phyloP scores from a whole-genome alignment of 2,797 vertebrate genomes.

The Xerus rutilus region DNA sequence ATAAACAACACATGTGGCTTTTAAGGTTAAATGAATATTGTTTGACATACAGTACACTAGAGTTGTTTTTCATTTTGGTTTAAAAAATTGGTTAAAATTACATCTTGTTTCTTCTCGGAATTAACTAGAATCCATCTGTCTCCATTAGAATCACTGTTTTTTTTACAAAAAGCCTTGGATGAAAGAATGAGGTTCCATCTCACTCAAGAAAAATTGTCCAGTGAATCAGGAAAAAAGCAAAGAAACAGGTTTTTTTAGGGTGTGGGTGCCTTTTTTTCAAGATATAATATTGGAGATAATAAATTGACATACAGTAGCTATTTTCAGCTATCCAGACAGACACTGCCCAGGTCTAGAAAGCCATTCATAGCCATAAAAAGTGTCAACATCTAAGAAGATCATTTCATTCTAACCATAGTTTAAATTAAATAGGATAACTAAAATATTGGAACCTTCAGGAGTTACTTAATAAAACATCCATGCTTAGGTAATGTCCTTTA shows the following conservation, averaged over 20 bases:
- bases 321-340: conserved; percentile 54
- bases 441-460: conserved; percentile 7
- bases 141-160: conserved; percentile 69
- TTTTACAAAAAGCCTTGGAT: conserved; percentile 37
- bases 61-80: conserved; percentile 77
- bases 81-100: conserved; percentile 80
- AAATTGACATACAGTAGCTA: neutral
- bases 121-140: conserved; percentile 75
- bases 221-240: conserved; percentile 24
- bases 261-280: neutral
- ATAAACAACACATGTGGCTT: conserved; percentile 79
- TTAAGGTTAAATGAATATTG: conserved; percentile 81
- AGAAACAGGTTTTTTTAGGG: conserved; percentile 15
- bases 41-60: conserved; percentile 75
- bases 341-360: neutral
- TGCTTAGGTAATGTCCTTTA: conserved; percentile 8
- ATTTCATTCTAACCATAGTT: conserved; percentile 24
- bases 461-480: conserved; percentile 27
- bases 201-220: conserved; percentile 38
- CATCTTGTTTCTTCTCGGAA: conserved; percentile 75
- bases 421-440: conserved; percentile 1
- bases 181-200: conserved; percentile 50
- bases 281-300: conserved; percentile 2
- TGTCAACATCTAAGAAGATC: conserved; percentile 11
- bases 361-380: neutral